A percentile compares a stretch with the other conserved stretches of the same genome.
Evolutionary conservation across 2,797 vertebrate species (phyloP).

Genomic region (Characodon lateralis): DNA sequence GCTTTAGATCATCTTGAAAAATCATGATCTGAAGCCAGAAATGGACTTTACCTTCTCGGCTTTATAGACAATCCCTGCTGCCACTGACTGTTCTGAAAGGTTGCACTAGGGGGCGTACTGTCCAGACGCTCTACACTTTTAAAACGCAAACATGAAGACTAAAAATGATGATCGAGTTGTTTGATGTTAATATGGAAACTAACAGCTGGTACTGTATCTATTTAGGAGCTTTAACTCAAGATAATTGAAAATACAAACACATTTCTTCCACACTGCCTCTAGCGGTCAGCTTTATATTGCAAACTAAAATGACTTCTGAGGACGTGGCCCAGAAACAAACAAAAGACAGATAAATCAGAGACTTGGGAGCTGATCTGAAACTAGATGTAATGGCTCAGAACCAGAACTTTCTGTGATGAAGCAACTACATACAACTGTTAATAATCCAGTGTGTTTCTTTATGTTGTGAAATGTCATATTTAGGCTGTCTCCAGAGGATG

Average conservation of each 20-base stretch:
- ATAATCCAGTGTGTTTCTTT: background rate
- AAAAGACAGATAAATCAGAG: background rate
- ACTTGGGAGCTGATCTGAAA: background rate
- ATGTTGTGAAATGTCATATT: background rate
- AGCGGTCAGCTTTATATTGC: background rate
- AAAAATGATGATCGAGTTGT: background rate
- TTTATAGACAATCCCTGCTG: background rate
- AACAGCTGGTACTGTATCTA: background rate
- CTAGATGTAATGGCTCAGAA: background rate
- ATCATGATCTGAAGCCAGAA: background rate
- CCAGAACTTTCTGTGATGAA: background rate
- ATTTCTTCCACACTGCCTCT: background rate
- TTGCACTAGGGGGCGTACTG: background rate
- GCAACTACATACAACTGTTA: background rate
- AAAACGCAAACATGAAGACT: background rate
- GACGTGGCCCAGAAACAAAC: background rate
- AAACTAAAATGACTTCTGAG: background rate
- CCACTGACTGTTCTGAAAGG: background rate
- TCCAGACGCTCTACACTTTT: background rate
- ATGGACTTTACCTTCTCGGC: background rate
- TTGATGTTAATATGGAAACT: background rate
- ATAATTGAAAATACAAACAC: background rate
- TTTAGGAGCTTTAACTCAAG: background rate
- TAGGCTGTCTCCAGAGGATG: background rate
- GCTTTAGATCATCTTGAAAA: background rate